Percentiles rank a stretch among this genome's conserved stretches.
phyloP scores from a whole-genome alignment of 2,113 vertebrate genomes.

The Phasianus colchicus region DNA sequence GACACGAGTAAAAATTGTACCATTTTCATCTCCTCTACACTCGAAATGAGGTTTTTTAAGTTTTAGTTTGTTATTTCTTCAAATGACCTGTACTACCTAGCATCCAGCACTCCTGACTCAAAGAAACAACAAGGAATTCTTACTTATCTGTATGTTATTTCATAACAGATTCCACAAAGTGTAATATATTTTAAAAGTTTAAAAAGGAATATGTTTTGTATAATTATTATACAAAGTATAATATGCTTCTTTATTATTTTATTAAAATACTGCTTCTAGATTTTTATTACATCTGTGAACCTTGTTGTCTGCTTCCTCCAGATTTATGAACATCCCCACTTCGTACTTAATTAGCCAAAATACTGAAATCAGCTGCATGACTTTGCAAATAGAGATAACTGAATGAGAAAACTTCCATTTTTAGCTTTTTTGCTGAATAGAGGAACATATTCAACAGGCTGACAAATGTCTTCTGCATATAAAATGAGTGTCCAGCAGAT shows the following conservation, averaged over 20 bases:
- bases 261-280: accelerated
- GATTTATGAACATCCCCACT: background rate
- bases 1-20: background rate
- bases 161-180: constrained; percentile 22
- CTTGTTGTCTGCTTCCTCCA: background rate
- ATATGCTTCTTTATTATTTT: too few species aligned
- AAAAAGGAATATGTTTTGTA: constrained; percentile 26
- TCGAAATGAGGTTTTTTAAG: background rate
- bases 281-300: background rate
- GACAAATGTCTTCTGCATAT: background rate
- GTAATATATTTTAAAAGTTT: constrained; percentile 43
- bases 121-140: constrained; percentile 6
- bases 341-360: constrained; percentile 28
- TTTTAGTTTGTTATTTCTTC: background rate
- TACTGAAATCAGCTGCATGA: constrained; percentile 1
- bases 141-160: background rate
- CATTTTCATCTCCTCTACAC: background rate
- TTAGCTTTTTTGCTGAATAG: background rate
- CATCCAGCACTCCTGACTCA: background rate
- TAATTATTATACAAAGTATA: background rate
- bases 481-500: background rate
- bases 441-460: background rate
- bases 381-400: background rate
- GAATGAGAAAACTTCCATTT: background rate
- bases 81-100: background rate